Percentiles rank a stretch among this genome's conserved stretches.
Conservation (phyloP, 2,888 invertebrate species). For the Peribatodes rhomboidaria region DNA sequence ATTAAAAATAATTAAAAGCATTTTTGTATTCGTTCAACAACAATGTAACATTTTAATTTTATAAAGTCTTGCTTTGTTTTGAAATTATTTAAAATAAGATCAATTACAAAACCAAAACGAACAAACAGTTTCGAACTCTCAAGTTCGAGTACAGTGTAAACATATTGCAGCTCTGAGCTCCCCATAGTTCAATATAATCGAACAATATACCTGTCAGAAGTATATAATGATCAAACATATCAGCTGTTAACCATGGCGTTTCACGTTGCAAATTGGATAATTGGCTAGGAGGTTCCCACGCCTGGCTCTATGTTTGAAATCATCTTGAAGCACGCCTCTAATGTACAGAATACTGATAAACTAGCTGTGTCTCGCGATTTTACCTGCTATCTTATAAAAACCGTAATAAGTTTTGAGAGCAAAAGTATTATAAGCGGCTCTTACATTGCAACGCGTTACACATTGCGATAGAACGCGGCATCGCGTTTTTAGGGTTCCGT, state of each 20-base stretch:
- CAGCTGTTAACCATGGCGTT: conserved; percentile 47
- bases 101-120: background rate
- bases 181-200: conserved; percentile 29
- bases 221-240: conserved; percentile 62
- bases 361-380: background rate
- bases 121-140: background rate
- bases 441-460: too few relatives aligned
- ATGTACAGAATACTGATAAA: background rate
- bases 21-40: too few relatives aligned
- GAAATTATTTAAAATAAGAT: too few relatives aligned
- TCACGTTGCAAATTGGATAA: conserved; percentile 74
- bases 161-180: background rate
- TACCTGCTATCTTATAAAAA: background rate
- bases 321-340: background rate
- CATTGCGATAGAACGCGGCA: too few relatives aligned
- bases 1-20: background rate
- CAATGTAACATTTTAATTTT: too few relatives aligned
- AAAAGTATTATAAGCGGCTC: conserved; percentile 1
- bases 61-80: too few relatives aligned
- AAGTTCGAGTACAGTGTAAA: background rate
- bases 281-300: conserved; percentile 66
- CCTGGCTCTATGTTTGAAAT: conserved; percentile 37
- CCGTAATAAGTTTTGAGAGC: background rate
- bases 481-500: too few relatives aligned
- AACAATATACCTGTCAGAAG: conserved; percentile 60